A percentile compares a stretch with the other conserved stretches of the same genome.
Conservation (phyloP, 2,797 vertebrate genomes). For the Cynodonichthys magdalenae region DNA sequence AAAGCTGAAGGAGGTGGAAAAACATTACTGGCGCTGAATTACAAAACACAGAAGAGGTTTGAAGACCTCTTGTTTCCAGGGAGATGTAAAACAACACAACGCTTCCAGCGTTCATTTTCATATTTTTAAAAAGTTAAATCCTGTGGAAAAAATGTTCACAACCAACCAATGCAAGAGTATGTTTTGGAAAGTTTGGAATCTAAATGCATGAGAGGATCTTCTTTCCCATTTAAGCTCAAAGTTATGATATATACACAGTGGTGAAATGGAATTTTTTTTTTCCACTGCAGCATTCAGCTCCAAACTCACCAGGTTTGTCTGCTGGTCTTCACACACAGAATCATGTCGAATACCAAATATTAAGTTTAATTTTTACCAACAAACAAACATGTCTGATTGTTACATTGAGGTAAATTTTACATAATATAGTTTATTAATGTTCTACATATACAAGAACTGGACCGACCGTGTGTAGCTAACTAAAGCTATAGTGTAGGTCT, state of each 20-base stretch:
- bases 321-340: conserved; percentile 7
- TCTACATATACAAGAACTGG: too few relatives aligned
- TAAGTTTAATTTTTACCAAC: background rate
- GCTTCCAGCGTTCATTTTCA: background rate
- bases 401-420: background rate
- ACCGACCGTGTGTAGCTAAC: too few relatives aligned
- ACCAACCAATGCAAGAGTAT: background rate
- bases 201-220: background rate
- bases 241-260: conserved; percentile 15
- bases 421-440: background rate
- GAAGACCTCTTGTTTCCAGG: background rate
- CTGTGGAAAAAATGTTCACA: conserved; percentile 5
- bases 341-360: background rate
- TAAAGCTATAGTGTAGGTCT: too few relatives aligned
- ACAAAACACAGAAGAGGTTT: background rate
- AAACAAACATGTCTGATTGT: background rate
- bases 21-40: background rate
- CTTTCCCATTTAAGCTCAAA: conserved; percentile 24
- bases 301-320: conserved; percentile 10
- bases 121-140: conserved; percentile 18
- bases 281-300: conserved; percentile 34
- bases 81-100: background rate
- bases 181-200: conserved; percentile 4
- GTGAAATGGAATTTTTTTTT: conserved; percentile 35
- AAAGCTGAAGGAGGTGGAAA: conserved; percentile 4